Percentiles rank a stretch among this genome's conserved stretches.
These are phyloP conservation scores for Characodon lateralis DNA, from an alignment of 2,797 vertebrate genomes.

Conservation along the genomic window DNA sequence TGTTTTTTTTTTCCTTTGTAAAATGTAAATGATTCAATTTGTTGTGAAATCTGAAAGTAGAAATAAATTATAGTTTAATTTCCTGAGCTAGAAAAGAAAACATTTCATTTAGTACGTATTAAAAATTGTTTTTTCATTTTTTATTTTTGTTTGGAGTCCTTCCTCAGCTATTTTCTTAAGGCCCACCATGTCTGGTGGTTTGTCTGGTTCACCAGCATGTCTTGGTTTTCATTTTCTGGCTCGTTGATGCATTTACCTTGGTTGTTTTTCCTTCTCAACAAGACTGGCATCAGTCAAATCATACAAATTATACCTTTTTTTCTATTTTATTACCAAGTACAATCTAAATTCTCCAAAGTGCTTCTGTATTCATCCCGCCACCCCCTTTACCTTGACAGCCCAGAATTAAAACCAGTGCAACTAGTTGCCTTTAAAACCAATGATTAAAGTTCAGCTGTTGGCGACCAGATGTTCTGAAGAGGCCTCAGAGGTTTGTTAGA, in stretches of 20 bases:
- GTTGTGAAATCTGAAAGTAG: neutral
- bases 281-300: neutral
- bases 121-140: neutral
- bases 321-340: neutral
- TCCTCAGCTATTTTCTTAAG: neutral
- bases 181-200: neutral
- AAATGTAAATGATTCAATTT: neutral
- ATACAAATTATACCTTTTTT: neutral
- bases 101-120: too few species aligned
- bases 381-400: too few species aligned
- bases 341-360: neutral
- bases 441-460: too few species aligned
- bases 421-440: too few species aligned
- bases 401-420: too few species aligned
- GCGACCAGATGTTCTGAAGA: too few species aligned
- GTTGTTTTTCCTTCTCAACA: conserved; percentile 2
- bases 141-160: neutral
- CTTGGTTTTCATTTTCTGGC: conserved; percentile 3
- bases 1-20: neutral
- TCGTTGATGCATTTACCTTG: neutral
- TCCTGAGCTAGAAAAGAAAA: neutral
- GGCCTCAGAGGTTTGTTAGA: too few species aligned
- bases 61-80: neutral
- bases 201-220: neutral
- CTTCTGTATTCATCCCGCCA: neutral